A percentile compares a stretch with the other conserved stretches of the same genome.
Evolutionary conservation across 2,888 invertebrate species (phyloP).

Genomic region (Apodemia mormo): DNA sequence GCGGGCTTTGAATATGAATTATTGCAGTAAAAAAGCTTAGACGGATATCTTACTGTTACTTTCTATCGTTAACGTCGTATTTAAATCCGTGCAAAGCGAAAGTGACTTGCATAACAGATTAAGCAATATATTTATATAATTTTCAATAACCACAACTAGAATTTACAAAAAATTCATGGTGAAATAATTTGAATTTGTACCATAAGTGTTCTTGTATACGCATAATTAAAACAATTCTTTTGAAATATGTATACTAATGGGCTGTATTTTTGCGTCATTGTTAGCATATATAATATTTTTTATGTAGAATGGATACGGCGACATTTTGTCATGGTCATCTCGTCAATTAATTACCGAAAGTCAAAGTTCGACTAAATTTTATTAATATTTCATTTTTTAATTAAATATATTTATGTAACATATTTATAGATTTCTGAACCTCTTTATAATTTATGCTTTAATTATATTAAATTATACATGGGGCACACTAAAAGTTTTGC

Average conservation of each 20-base stretch:
- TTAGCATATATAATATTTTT: not conserved
- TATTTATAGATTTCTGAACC: too few species aligned
- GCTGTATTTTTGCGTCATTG: too few species aligned
- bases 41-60: conserved; percentile 5
- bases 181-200: too few species aligned
- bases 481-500: too few species aligned
- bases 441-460: too few species aligned
- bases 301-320: not conserved
- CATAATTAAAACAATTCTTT: too few species aligned
- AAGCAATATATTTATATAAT: conserved; percentile 14
- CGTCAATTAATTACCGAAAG: not conserved
- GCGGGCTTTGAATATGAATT: not conserved
- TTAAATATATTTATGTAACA: too few species aligned
- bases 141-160: not conserved
- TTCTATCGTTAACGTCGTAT: conserved; percentile 7
- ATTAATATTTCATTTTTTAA: too few species aligned
- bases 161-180: not conserved
- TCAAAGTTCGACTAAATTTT: too few species aligned
- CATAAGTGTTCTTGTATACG: too few species aligned
- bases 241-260: too few species aligned
- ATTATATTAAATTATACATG: too few species aligned
- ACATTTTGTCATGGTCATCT: not conserved
- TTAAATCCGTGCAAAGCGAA: conserved; percentile 2
- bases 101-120: conserved; percentile 1
- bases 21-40: conserved; percentile 11